These are phyloP conservation scores for Leptopilina clavipes DNA, from an alignment of 1,140 invertebrate species.

Conservation along the genomic window DNA sequence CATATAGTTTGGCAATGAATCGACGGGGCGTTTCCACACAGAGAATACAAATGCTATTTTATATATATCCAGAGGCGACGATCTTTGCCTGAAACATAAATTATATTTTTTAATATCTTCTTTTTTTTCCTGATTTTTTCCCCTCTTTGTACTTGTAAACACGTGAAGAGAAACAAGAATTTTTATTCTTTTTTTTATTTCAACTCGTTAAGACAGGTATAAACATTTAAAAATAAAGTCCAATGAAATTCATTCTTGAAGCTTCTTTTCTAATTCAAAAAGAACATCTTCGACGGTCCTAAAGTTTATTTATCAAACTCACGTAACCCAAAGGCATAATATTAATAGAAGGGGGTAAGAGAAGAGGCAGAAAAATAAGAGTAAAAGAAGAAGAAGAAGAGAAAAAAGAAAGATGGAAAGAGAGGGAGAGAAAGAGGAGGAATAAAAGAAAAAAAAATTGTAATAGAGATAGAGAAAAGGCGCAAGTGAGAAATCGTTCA, in stretches of 20 bases:
- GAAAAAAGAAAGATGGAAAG: conserved; percentile 4
- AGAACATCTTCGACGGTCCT: neutral
- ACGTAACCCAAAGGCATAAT: conserved; percentile 37
- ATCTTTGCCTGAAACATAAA: conserved; percentile 12
- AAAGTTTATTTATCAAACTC: conserved; percentile 4
- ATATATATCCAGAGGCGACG: conserved; percentile 22
- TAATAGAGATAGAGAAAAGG: conserved; percentile 43
- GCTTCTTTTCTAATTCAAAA: neutral
- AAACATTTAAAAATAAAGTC: neutral
- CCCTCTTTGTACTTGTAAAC: too few species aligned
- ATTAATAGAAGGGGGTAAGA: conserved; percentile 30
- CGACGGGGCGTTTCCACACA: conserved; percentile 19
- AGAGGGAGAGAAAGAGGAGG: conserved; percentile 36
- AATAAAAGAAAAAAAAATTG: conserved; percentile 35
- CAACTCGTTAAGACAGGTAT: neutral
- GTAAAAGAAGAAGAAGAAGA: conserved; percentile 12
- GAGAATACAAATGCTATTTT: conserved; percentile 2
- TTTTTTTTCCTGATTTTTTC: conserved; percentile 3
- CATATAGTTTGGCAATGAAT: conserved; percentile 17
- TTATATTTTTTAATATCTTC: conserved; percentile 6
- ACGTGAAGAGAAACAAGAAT: neutral
- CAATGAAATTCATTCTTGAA: neutral
- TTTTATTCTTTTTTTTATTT: neutral
- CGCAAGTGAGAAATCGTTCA: conserved; percentile 45
- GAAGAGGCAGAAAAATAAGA: neutral